A percentile compares a stretch with the other conserved stretches of the same genome.
Conservation (phyloP, 2,113 vertebrate species). For the Anarhynchus alexandrinus region DNA sequence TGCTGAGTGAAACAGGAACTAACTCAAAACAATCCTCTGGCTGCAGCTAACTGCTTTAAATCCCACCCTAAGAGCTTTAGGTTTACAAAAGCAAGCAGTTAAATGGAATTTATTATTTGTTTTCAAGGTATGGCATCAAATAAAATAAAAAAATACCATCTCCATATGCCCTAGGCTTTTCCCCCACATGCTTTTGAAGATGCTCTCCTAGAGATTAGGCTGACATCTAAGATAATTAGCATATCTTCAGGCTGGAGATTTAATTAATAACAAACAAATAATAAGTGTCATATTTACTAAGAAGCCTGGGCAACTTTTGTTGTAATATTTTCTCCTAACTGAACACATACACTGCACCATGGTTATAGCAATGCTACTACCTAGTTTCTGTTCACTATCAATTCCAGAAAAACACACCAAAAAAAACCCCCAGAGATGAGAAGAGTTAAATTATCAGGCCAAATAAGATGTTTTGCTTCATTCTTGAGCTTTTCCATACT, state of each 20-base stretch:
- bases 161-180: neutral
- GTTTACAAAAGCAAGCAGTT: neutral
- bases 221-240: neutral
- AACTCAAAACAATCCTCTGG: neutral
- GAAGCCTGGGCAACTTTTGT: neutral
- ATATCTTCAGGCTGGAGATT: neutral
- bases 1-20: neutral
- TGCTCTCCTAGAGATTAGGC: neutral
- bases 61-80: neutral
- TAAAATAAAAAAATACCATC: neutral
- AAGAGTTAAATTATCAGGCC: neutral
- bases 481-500: neutral
- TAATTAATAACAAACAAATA: constrained; percentile 37
- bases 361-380: neutral
- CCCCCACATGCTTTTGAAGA: neutral
- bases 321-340: neutral
- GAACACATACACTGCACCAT: neutral
- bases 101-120: neutral
- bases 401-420: neutral
- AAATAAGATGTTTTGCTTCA: neutral
- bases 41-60: neutral
- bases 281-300: neutral
- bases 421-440: neutral
- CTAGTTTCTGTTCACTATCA: neutral
- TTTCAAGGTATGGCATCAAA: constrained; percentile 1